phyloP scores from a whole-genome alignment of 2,797 vertebrate genomes.

The Sphenodon punctatus region DNA sequence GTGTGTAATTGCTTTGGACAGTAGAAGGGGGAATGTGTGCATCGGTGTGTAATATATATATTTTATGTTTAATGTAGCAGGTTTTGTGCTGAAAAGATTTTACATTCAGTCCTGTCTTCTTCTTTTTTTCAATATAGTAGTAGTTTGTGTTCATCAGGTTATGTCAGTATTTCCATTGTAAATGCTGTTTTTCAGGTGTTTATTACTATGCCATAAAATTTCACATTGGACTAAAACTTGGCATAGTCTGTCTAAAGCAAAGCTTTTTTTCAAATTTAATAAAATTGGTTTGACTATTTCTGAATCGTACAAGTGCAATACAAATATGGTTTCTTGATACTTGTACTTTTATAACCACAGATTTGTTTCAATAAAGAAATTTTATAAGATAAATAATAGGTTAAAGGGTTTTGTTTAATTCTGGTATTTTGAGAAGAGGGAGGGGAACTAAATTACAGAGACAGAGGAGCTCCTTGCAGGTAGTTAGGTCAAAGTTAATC shows the following conservation, averaged over 20 bases:
- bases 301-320: conserved; percentile 18
- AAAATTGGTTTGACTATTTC: neutral
- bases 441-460: neutral
- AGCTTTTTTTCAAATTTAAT: neutral
- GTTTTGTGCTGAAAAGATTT: conserved; percentile 33
- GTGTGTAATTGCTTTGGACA: conserved; percentile 52
- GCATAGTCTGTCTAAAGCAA: neutral
- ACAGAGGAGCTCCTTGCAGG: neutral
- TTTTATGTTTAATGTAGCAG: neutral
- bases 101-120: conserved; percentile 26
- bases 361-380: neutral
- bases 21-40: conserved; percentile 29
- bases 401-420: neutral
- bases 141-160: conserved; percentile 10
- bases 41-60: conserved; percentile 44
- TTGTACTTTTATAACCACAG: neutral
- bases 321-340: neutral
- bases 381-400: neutral
- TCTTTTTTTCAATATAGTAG: conserved; percentile 13
- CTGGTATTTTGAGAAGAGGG: neutral
- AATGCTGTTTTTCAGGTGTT: conserved; percentile 13
- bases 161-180: conserved; percentile 16
- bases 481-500: neutral
- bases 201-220: conserved; percentile 20
- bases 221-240: neutral